Percentiles rank a stretch among this genome's conserved stretches.
These are phyloP conservation scores for Gila orcuttii DNA, from an alignment of 2,113 vertebrate genomes.

Conservation along the genomic window DNA sequence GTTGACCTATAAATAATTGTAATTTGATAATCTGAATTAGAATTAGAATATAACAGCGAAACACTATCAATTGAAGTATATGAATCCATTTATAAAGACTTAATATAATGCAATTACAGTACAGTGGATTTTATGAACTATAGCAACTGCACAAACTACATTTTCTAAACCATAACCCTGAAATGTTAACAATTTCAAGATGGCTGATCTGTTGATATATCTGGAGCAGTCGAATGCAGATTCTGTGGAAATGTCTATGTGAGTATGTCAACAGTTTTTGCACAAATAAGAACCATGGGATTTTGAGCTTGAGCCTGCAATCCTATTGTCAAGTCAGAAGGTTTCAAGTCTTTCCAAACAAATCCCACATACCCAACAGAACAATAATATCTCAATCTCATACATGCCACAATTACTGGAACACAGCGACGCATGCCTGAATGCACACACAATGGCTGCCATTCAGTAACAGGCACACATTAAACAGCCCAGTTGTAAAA, in stretches of 20 bases:
- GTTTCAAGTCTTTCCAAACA: slow-evolving; percentile 5
- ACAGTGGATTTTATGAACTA: neutral
- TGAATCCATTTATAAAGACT: neutral
- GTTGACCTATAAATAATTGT: neutral
- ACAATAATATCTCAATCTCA: slow-evolving; percentile 10
- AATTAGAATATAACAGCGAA: neutral
- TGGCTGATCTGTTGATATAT: neutral
- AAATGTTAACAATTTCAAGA: neutral
- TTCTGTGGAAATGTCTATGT: slow-evolving; percentile 4
- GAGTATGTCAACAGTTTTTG: neutral
- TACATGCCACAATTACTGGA: neutral
- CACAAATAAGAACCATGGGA: neutral
- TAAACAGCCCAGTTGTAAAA: neutral
- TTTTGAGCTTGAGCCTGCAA: slow-evolving; percentile 10
- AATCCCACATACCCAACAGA: slow-evolving; percentile 1
- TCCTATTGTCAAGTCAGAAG: neutral
- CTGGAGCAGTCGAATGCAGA: neutral
- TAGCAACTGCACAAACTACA: neutral
- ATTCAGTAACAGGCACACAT: neutral
- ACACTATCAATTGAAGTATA: neutral
- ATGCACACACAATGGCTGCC: neutral
- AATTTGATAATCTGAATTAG: neutral
- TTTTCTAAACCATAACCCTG: neutral
- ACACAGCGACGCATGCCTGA: neutral
- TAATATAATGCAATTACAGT: neutral